These are phyloP conservation scores for Syndactyla subalaris DNA, from an alignment of 2,797 vertebrate species.

Conservation along the genomic window DNA sequence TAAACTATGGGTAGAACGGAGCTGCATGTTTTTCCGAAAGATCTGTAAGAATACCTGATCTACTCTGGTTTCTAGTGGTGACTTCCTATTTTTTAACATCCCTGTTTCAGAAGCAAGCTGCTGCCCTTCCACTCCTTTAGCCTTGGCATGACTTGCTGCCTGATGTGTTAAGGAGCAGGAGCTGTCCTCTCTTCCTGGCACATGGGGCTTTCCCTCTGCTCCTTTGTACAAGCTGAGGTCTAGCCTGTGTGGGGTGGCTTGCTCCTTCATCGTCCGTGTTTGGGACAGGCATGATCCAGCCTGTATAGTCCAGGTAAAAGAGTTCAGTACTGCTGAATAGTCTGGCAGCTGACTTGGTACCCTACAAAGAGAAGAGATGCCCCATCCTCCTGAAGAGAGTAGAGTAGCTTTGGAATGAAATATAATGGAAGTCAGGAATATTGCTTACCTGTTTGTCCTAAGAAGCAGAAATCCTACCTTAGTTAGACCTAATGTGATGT, in stretches of 20 bases:
- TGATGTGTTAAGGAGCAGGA: not conserved
- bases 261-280: accelerated
- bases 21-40: not conserved
- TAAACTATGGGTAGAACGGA: not conserved
- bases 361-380: accelerated
- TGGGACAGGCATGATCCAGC: accelerated
- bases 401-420: not conserved
- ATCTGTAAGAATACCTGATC: not conserved
- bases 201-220: accelerated
- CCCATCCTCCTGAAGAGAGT: not conserved
- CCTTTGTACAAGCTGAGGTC: not conserved
- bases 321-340: not conserved
- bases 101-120: not conserved
- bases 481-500: not conserved
- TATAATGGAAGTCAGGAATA: not conserved
- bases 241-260: not conserved
- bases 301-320: not conserved
- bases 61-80: not conserved
- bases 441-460: not conserved
- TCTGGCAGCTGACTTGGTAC: not conserved
- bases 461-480: not conserved
- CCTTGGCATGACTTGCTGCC: not conserved
- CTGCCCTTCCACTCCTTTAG: not conserved
- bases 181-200: not conserved
- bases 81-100: not conserved